A percentile compares a stretch with the other conserved stretches of the same genome.
phyloP scores from a whole-genome alignment of 2,113 vertebrate genomes.

The Fregetta grallaria region DNA sequence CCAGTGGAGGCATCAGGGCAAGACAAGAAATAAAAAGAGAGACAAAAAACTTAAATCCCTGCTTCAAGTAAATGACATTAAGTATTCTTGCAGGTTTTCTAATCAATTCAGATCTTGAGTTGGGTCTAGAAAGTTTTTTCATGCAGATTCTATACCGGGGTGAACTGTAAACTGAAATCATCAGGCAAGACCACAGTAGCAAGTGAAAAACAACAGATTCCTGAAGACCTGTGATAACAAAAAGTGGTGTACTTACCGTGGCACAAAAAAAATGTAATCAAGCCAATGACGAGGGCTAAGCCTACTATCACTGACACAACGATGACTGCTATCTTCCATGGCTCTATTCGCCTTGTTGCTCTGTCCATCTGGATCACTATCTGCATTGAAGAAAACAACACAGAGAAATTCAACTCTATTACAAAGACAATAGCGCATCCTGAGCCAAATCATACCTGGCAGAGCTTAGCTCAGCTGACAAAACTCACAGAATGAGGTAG shows the following conservation, averaged over 20 bases:
- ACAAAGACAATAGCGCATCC: not conserved
- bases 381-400: not conserved
- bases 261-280: slow-evolving; percentile 64
- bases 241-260: slow-evolving; percentile 43
- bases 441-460: not conserved
- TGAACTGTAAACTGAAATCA: not conserved
- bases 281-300: slow-evolving; percentile 57
- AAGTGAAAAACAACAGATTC: not conserved
- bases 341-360: slow-evolving; percentile 13
- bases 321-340: slow-evolving; percentile 65
- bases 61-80: not conserved
- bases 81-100: not conserved
- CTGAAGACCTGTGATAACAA: not conserved
- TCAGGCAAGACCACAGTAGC: not conserved
- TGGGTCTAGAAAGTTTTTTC: not conserved
- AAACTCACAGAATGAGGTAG: not conserved
- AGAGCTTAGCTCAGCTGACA: not conserved
- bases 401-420: not conserved
- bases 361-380: not conserved
- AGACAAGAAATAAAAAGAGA: not conserved
- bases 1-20: not conserved
- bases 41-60: not conserved
- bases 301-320: not conserved
- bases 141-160: not conserved
- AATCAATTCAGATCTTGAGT: not conserved